Evolutionary conservation across 2,888 invertebrate genomes (phyloP).

Genomic region (Ceriagrion tenellum): DNA sequence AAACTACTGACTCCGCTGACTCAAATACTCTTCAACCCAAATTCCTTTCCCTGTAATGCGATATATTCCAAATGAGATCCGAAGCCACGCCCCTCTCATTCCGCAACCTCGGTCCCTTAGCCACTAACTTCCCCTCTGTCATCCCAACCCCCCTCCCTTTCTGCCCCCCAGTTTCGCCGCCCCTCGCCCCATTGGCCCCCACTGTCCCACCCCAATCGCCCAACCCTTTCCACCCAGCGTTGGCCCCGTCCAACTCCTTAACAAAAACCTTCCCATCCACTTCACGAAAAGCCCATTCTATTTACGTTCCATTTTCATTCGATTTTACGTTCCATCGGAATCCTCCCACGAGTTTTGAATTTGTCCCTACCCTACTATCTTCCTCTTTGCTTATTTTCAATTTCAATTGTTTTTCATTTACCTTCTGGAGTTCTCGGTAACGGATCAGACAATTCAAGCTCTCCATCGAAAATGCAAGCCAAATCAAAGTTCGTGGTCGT

Average conservation of each 20-base stretch:
- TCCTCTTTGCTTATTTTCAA: neutral
- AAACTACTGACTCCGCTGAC: neutral
- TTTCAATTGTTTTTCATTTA: neutral
- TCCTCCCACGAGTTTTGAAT: neutral
- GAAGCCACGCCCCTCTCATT: neutral
- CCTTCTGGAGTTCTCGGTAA: too few relatives aligned
- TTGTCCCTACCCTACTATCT: neutral
- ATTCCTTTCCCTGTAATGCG: neutral
- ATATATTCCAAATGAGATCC: constrained; percentile 1
- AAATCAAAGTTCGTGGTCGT: too few relatives aligned
- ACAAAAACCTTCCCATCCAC: neutral
- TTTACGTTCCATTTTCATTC: constrained; percentile 11
- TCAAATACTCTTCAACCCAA: neutral
- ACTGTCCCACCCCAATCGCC: neutral
- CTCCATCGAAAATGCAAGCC: too few relatives aligned
- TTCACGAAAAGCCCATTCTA: neutral
- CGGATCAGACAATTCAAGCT: too few relatives aligned
- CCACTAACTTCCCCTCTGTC: neutral
- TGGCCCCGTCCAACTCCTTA: neutral
- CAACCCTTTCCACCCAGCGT: neutral
- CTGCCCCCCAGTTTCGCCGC: neutral
- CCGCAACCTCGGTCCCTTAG: neutral
- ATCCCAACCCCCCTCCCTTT: neutral
- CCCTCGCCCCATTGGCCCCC: neutral
- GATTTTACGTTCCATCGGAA: neutral